Evolutionary conservation across 2,888 invertebrate species (phyloP).

Genomic region (Sphaerophoria rueppellii): DNA sequence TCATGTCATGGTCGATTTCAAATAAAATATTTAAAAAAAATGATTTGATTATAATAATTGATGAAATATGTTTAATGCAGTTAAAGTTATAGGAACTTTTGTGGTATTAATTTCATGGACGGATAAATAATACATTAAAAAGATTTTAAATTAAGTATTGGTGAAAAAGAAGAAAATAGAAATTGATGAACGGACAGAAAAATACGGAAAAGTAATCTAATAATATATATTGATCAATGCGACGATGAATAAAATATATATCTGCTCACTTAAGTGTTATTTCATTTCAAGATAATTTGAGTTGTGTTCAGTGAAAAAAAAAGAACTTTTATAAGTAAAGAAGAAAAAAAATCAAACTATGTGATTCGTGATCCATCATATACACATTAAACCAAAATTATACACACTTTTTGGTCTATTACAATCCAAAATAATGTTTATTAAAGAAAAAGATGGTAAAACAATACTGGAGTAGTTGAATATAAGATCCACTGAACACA

Average conservation of each 20-base stretch:
- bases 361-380: too few relatives aligned
- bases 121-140: slow-evolving; percentile 78
- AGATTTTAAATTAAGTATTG: background rate
- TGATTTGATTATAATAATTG: slow-evolving; percentile 3
- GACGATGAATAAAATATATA: slow-evolving; percentile 6
- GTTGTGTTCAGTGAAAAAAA: background rate
- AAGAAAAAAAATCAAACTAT: too few relatives aligned
- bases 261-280: slow-evolving; percentile 59
- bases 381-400: too few relatives aligned
- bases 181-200: background rate
- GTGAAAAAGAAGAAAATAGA: background rate
- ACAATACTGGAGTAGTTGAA: too few relatives aligned
- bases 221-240: too few relatives aligned
- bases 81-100: slow-evolving; percentile 71
- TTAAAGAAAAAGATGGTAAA: too few relatives aligned
- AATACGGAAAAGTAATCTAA: background rate
- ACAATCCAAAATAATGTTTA: too few relatives aligned
- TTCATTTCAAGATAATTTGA: background rate
- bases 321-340: too few relatives aligned
- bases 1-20: too few relatives aligned
- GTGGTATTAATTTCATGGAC: slow-evolving; percentile 77
- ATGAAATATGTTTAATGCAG: slow-evolving; percentile 39
- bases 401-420: too few relatives aligned
- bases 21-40: background rate
- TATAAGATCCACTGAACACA: too few relatives aligned